Evolutionary conservation across 2,113 vertebrate genomes (phyloP), one percentile per base, ranked within the genome.

Genomic region (Vireo altiloquus): DNA sequence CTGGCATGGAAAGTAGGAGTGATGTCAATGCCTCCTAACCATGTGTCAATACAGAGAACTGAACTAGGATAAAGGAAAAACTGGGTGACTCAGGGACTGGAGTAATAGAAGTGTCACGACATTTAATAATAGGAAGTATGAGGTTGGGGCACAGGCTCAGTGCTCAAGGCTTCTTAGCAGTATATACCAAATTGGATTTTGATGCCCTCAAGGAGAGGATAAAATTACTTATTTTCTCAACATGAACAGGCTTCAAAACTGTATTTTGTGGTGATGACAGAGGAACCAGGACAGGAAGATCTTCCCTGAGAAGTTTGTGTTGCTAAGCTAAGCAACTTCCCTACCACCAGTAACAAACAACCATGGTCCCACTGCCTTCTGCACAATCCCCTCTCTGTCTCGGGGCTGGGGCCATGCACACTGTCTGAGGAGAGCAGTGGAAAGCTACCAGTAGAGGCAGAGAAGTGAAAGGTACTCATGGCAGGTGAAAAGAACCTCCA

Each of bases 141-240:
- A 96, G 85, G 79, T 39, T 93, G 90, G 90, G 63, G 95, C 90
- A 95, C 63, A 50, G 60, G 68, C 92, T 92, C 79, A 50, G 68
- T 3, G 35, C 95, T 96, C 79, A 92, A 97, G 95, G 88, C 94
- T 94, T 83, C 85, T 95, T 96, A 94, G 86, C 68, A 47, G 85
- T 50, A 33, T 95, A 90, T 70, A 86, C 82, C 89, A 95, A 95
- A 96, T 96, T 94, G 94, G 96, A 96, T 97, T 96, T 93, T 80
- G 85, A 94, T 95, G 79, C 88, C 95, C 92, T 95, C 82, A 80
- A 96, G 95, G 94, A 94, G 53, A 90, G 63, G 85, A 97, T 86
- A 97, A 95, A 94, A 96, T 96, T 95, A 96, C 94, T 94, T 96
- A 92, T 90, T 96, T 94, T 88, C 79, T 95, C 96, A 92, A 87